Conservation (phyloP, 2,113 vertebrate species). For the Psephotus haematonotus region DNA sequence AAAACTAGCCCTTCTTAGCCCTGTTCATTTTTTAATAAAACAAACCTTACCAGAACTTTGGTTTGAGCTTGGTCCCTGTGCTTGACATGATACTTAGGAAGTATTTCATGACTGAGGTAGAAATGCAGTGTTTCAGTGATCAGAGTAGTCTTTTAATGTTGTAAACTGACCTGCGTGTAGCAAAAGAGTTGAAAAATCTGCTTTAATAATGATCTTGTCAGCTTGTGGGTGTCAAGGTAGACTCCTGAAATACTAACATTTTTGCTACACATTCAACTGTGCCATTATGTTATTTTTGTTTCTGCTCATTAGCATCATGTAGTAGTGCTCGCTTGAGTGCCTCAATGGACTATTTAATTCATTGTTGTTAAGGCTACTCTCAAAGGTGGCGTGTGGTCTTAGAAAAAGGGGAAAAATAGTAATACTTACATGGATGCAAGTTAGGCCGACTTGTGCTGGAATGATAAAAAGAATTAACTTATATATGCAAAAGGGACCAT, state of each 20-base stretch:
- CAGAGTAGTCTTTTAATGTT: background rate
- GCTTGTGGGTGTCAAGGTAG: background rate
- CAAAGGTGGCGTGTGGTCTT: background rate
- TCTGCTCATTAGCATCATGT: background rate
- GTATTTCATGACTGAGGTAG: background rate
- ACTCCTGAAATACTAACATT: background rate
- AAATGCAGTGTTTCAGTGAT: background rate
- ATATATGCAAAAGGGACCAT: background rate
- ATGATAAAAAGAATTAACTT: background rate
- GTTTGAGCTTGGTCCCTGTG: background rate
- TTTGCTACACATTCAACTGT: fast-evolving
- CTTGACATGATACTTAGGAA: background rate
- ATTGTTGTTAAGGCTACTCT: background rate
- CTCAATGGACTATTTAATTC: background rate
- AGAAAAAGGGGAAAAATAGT: background rate
- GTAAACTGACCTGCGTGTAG: background rate
- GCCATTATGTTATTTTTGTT: background rate
- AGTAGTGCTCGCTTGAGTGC: background rate
- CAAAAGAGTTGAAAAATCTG: background rate
- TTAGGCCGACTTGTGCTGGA: background rate
- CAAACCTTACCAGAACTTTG: background rate
- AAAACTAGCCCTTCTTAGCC: background rate
- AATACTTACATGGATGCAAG: background rate
- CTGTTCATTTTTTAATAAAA: background rate
- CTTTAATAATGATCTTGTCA: background rate